Evolutionary conservation across 2,797 vertebrate genomes (phyloP).

Genomic region (Potorous gilbertii): DNA sequence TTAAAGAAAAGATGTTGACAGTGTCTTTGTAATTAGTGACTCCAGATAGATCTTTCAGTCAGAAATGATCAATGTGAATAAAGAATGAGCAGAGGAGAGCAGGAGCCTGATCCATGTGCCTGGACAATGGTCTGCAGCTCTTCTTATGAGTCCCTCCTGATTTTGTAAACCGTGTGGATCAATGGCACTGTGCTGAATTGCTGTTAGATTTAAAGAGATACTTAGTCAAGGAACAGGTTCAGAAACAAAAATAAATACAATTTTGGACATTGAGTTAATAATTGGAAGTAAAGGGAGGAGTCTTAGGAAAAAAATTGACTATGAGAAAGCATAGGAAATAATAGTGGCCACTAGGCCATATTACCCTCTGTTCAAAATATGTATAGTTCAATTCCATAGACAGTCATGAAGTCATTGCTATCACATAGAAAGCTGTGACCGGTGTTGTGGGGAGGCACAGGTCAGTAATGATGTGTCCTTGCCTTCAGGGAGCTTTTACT

Average conservation of each 20-base stretch:
- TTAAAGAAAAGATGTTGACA: neutral
- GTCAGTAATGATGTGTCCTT: neutral
- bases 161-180: neutral
- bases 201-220: neutral
- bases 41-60: neutral
- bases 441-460: neutral
- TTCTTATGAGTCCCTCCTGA: neutral
- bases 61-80: neutral
- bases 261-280: neutral
- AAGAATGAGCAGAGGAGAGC: neutral
- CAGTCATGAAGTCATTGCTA: neutral
- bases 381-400: neutral
- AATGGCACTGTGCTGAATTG: neutral
- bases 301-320: neutral
- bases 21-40: neutral
- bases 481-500: neutral
- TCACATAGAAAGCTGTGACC: neutral
- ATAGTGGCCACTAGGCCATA: neutral
- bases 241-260: neutral
- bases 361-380: neutral
- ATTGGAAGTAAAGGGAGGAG: neutral
- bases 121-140: neutral
- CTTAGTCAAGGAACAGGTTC: neutral
- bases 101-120: neutral
- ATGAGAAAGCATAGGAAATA: neutral